Percentiles rank a stretch among this genome's conserved stretches.
These are phyloP conservation scores for Calliopum simillimum DNA, from an alignment of 2,888 invertebrate species.

Conservation along the genomic window DNA sequence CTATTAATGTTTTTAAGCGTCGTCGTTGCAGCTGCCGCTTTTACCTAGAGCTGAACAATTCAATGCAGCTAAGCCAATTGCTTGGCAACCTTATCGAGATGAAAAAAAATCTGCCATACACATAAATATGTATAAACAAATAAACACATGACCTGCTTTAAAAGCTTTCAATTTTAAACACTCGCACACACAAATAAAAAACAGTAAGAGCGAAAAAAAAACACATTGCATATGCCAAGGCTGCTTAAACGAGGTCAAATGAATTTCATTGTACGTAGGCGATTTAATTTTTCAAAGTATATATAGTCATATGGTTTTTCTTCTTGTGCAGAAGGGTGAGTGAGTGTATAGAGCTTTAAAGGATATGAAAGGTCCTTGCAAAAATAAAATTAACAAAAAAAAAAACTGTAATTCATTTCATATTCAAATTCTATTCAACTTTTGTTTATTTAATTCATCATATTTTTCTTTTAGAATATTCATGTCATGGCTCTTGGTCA, in stretches of 20 bases:
- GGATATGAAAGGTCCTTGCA: neutral
- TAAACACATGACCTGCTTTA: conserved; percentile 12
- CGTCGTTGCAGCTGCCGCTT: too few species aligned
- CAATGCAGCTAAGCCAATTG: too few species aligned
- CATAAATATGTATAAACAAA: too few species aligned
- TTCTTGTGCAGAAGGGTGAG: neutral
- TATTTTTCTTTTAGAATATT: conserved; percentile 72
- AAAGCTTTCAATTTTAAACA: conserved; percentile 16
- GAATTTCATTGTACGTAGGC: conserved; percentile 9
- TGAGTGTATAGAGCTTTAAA: neutral
- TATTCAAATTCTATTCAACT: neutral
- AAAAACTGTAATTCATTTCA: neutral
- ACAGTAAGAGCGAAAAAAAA: neutral
- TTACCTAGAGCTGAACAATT: too few species aligned
- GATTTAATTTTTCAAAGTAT: too few species aligned
- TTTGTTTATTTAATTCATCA: conserved; percentile 9
- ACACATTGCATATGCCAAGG: conserved; percentile 11
- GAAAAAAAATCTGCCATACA: too few species aligned
- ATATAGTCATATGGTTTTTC: too few species aligned
- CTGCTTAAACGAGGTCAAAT: conserved; percentile 12
- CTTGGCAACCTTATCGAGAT: too few species aligned
- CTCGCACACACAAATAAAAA: too few species aligned
- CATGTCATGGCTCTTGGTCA: conserved; percentile 90
- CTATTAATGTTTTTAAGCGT: too few species aligned
- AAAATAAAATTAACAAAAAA: neutral